Base-by-base conservation (phyloP, 2,888 invertebrate species). In the Leptodirus hochenwartii region DNA sequence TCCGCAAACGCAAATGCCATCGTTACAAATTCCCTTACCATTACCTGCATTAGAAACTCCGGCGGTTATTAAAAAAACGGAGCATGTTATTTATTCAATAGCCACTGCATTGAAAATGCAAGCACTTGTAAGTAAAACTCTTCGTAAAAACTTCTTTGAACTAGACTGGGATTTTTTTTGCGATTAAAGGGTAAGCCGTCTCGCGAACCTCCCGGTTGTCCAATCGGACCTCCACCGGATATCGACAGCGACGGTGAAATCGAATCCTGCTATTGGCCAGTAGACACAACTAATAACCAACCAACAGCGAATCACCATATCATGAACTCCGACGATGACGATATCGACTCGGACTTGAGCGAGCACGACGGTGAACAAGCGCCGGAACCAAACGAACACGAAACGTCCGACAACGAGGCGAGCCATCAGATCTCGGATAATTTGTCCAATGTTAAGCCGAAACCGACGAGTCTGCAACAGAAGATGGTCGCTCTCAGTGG, bases 401-500 rank as follows among this genome's bases (percentile, higher is more conserved):
- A 37, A 1, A 34, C 35, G 11, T 37, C 38, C 15, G 36, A 36
- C 5, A 32, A 17, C 14, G 38, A 37, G 15, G 22, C n/a, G n/a
- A n/a, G n/a, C n/a, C n/a, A n/a, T 1, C 30, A 34, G 22, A n/a
- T n/a, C n/a, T n/a, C n/a, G n/a, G n/a, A n/a, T n/a, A n/a, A n/a
- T 27, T 34, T 3, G 10, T 22, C 4, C 34, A 31, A 24, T 27
- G 31, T 8, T n/a, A n/a, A n/a, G n/a, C n/a, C n/a, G n/a, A 78
- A 78, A 47, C 79, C 80, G 0, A 79, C 78, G 1, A 72, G 78
- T 1, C 51, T 87, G 17, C 85, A 87, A 47, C 80, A 84, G 43
- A 73, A 80, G 41, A 85, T 85, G 82, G 58, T 85, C 44, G 77
- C 76, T n/a, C 66, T 85, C 45, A 81, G 84, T 8, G 85, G 87